Evolutionary conservation across 2,797 vertebrate genomes (phyloP).

Genomic region (Pantherophis vulpinus): DNA sequence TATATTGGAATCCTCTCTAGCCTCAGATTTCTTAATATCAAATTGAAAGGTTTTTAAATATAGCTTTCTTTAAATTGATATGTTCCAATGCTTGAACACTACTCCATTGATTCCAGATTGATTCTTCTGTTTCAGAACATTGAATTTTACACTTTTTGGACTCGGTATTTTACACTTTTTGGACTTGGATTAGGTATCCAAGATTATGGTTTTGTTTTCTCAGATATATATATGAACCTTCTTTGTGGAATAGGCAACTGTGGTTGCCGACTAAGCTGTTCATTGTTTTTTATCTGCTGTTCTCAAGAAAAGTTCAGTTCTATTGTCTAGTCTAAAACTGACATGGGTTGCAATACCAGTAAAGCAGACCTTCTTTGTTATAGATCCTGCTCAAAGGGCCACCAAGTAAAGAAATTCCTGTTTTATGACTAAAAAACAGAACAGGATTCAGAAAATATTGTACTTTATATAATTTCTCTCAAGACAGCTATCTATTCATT

Average conservation of each 20-base stretch:
- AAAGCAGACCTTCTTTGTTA: conserved; percentile 34
- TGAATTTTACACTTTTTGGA: conserved; percentile 48
- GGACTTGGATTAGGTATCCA: conserved; percentile 46
- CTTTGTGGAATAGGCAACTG: conserved; percentile 39
- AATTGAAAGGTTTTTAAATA: conserved; percentile 26
- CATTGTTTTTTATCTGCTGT: conserved; percentile 42
- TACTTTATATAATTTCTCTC: conserved; percentile 18
- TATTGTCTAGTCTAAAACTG: conserved; percentile 34
- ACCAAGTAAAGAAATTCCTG: conserved; percentile 32
- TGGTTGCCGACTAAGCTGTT: conserved; percentile 53
- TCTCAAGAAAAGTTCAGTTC: conserved; percentile 55
- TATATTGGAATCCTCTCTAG: neutral
- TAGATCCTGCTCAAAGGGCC: conserved; percentile 33
- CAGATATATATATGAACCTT: conserved; percentile 24
- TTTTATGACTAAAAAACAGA: conserved; percentile 19
- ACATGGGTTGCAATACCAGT: conserved; percentile 15
- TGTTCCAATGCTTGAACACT: conserved; percentile 42
- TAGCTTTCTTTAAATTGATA: conserved; percentile 20
- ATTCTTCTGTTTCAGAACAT: conserved; percentile 46
- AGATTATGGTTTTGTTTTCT: conserved; percentile 41
- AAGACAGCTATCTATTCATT: neutral
- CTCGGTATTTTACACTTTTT: conserved; percentile 46
- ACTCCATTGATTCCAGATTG: conserved; percentile 33
- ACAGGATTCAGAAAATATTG: neutral
- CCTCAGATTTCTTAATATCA: conserved; percentile 27